Evolutionary conservation across 2,797 vertebrate species (phyloP).

Genomic region (Garrulus glandarius): DNA sequence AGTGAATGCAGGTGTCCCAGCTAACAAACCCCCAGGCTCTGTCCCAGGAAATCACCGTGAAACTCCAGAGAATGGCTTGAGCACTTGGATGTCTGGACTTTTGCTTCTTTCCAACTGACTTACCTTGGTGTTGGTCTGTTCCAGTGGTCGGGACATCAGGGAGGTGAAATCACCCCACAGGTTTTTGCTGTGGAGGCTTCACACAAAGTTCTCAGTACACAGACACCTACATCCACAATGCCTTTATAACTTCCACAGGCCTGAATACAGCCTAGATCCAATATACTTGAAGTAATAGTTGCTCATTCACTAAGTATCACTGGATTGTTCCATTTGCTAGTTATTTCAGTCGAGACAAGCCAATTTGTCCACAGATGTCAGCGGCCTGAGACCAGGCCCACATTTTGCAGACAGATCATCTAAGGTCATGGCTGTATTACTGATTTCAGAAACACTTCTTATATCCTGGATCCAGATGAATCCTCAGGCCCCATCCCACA

Average conservation of each 20-base stretch:
- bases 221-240: background rate
- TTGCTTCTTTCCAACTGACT: background rate
- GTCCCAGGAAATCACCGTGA: background rate
- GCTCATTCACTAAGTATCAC: background rate
- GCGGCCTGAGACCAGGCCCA: background rate
- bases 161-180: background rate
- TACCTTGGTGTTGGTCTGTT: background rate
- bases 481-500: background rate
- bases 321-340: background rate
- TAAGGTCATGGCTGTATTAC: background rate
- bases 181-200: background rate
- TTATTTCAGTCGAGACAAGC: background rate
- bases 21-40: background rate
- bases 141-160: no score
- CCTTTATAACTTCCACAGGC: background rate
- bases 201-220: background rate
- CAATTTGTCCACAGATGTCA: background rate
- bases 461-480: background rate
- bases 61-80: background rate
- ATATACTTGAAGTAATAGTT: background rate
- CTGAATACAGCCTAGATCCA: background rate
- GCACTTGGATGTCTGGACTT: background rate
- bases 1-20: accelerated
- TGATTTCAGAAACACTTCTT: background rate
- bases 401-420: background rate